Evolutionary conservation across 2,888 invertebrate genomes (phyloP).

Genomic region (Liodrosophila aerea): DNA sequence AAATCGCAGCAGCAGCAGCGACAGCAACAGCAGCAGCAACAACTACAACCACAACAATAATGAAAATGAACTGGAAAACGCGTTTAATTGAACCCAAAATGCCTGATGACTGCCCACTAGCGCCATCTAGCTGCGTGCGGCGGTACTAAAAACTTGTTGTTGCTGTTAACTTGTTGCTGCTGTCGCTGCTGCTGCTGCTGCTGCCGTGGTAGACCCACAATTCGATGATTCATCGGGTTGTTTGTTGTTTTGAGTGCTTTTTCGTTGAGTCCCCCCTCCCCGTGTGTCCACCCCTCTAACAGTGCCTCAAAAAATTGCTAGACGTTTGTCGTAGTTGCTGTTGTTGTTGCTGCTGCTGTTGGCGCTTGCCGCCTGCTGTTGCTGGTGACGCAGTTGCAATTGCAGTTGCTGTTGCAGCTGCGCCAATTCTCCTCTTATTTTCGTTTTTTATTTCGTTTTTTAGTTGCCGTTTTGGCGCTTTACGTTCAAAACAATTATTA

Average conservation of each 20-base stretch:
- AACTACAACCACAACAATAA: conserved; percentile 23
- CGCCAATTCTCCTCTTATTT: conserved; percentile 69
- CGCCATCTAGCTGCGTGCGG: conserved; percentile 73
- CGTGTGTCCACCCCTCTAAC: conserved; percentile 16
- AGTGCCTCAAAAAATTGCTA: conserved; percentile 58
- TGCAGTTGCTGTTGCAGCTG: conserved; percentile 68
- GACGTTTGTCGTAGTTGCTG: conserved; percentile 64
- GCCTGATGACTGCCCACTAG: conserved; percentile 64
- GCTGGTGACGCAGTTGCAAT: conserved; percentile 64
- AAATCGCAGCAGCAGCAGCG: conserved; percentile 43
- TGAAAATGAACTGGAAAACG: conserved; percentile 63
- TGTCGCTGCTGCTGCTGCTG: conserved; percentile 29
- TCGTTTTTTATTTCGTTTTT: too few relatives aligned
- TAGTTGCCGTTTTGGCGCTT: conserved; percentile 52
- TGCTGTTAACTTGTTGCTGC: conserved; percentile 18
- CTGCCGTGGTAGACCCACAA: conserved; percentile 52
- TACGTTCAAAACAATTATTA: conserved; percentile 79
- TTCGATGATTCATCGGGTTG: conserved; percentile 76
- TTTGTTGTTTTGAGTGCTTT: conserved; percentile 71
- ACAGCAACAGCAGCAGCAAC: conserved; percentile 5
- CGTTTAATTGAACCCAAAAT: conserved; percentile 69
- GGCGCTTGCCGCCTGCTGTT: conserved; percentile 55
- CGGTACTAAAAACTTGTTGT: conserved; percentile 48
- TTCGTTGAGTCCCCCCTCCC: background rate
- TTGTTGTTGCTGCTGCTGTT: conserved; percentile 49